Base-by-base conservation (phyloP, 1,140 invertebrate species). In the Apis dorsata region DNA sequence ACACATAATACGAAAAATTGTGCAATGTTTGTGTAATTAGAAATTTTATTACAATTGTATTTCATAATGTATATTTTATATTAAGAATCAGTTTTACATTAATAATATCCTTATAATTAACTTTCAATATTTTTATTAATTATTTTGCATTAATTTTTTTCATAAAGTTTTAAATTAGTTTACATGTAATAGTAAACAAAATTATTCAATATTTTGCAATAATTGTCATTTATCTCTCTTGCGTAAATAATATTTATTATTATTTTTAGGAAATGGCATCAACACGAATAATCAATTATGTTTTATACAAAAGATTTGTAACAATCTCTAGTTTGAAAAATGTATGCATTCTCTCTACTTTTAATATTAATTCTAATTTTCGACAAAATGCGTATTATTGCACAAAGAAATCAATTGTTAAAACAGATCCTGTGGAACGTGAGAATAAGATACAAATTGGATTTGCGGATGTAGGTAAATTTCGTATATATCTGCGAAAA, bases 391-490 rank as follows among this genome's bases (percentile, higher is more conserved):
- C 13, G 62, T 74, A 55, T 12, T 92, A 87, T 70, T 89, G 85
- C 21, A 90, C 77, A 78, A 87, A 92, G 65, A 93, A 92, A 70
- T 76, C 89, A 28, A 2, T 92, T 15, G 65, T 78, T 44, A 91
- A 92, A 59, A 71, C 85, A n/a, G 74, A 89, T 13, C 15, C 62
- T 28, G 63, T 57, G 62, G 84, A 92, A 57, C 69, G 81, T 10
- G 76, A 85, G 5, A 89, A 74, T 72, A 90, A 93, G 79, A 69
- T 93, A n/a, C 89, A 91, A 75, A 85, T 90, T 57, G 84, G 89
- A 79, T 90, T 91, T 85, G 87, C 86, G 75, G 88, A 93, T 91
- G 87, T 90, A 91, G 92, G 92, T 94, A 92, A 91, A 85, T 86
- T 90, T 90, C 69, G 60, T 75, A 87, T 53, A 11, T 71, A 15